phyloP scores from a whole-genome alignment of 2,113 vertebrate species.

The Gopherus flavomarginatus region DNA sequence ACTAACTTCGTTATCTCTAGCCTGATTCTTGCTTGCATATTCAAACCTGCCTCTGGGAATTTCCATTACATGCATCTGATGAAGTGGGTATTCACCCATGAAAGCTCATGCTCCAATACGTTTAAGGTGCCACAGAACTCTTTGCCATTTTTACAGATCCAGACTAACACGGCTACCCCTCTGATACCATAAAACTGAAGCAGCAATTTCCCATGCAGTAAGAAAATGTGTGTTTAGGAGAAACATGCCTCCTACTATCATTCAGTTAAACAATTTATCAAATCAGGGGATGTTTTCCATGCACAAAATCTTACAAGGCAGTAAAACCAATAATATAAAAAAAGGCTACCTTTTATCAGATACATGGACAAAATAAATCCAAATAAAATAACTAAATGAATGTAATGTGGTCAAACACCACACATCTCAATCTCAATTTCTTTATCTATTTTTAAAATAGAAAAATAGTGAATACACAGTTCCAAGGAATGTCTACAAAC shows the following conservation, averaged over 20 bases:
- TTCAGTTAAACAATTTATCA: not conserved
- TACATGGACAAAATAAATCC: not conserved
- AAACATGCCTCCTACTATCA: not conserved
- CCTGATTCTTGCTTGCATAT: no score
- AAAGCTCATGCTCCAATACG: no score
- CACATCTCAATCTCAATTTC: not conserved
- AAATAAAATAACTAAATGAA: not conserved
- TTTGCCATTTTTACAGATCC: no score
- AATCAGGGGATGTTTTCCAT: not conserved
- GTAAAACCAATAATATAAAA: not conserved
- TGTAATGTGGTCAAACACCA: fast-evolving
- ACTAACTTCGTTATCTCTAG: no score
- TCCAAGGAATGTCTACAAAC: not conserved
- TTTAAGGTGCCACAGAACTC: no score
- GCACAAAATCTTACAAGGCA: not conserved
- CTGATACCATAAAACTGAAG: not conserved
- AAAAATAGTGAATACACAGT: not conserved
- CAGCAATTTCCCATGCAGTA: not conserved
- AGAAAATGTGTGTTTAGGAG: not conserved
- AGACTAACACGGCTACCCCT: no score
- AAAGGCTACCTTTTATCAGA: not conserved
- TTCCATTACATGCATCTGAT: no score
- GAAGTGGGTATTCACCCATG: no score
- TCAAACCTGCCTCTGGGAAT: no score
- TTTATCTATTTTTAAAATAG: not conserved